phyloP scores from a whole-genome alignment of 2,888 invertebrate genomes.

The Lithodes maja region DNA sequence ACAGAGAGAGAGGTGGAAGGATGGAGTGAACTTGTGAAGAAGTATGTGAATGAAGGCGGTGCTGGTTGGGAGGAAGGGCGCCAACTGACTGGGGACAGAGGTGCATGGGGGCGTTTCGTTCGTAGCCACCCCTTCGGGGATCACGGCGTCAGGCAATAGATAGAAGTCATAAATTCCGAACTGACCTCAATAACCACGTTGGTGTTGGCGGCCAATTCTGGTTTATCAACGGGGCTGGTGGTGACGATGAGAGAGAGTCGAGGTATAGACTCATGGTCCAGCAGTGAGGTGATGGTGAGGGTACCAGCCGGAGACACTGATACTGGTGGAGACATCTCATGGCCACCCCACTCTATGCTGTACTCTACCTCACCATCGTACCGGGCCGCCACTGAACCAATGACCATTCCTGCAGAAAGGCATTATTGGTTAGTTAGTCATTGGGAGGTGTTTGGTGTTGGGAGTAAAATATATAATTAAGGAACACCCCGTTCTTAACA shows the following conservation, averaged over 20 bases:
- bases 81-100: too few species aligned
- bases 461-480: too few species aligned
- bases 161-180: neutral
- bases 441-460: too few species aligned
- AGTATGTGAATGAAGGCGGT: too few species aligned
- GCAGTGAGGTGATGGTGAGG: constrained; percentile 86
- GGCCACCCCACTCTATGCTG: constrained; percentile 62
- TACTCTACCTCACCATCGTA: constrained; percentile 63
- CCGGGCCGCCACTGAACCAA: constrained; percentile 64
- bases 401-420: constrained; percentile 41
- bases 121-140: too few species aligned
- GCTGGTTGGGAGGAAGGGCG: too few species aligned
- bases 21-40: too few species aligned
- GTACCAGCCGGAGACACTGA: constrained; percentile 80
- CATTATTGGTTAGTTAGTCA: too few species aligned
- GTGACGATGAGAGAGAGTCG: constrained; percentile 83
- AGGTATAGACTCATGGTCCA: constrained; percentile 94
- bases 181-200: constrained; percentile 65
- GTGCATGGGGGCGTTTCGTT: too few species aligned
- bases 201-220: constrained; percentile 28
- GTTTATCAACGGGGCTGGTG: constrained; percentile 45
- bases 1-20: too few species aligned
- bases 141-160: too few species aligned
- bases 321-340: constrained; percentile 52
- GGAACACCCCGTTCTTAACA: too few species aligned